Base-by-base conservation (phyloP, 2,797 vertebrate species). In the Hybognathus amarus region DNA sequence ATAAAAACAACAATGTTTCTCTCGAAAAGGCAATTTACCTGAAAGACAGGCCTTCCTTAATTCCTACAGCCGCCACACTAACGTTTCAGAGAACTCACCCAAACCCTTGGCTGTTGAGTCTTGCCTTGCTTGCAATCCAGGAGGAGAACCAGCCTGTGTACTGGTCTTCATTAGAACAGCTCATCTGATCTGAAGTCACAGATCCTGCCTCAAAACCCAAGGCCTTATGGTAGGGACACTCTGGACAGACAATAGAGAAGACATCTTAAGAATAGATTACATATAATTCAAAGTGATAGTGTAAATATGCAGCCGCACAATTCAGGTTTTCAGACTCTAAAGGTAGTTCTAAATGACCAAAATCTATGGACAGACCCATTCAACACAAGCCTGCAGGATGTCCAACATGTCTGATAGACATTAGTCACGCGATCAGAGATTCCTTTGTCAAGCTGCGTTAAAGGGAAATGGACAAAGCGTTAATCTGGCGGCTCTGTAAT, bases 91-190 rank as follows among this genome's bases (percentile, higher is more conserved):
- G 52, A 52, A 88, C 97, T 93, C 93, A 99, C 98, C 98, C 98
- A 0, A 98, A 99, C 61, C 98, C 98, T 91, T 98, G 97, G 85
- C 94, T 95, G 0, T 99, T 99, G 82, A 99, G 97, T 6, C 97
- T 94, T 5, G 98, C 98, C 88, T 96, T 98, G 92, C 92, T 96
- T 18, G 98, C 94, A 0, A 95, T 93, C 98, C 98, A 99, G 0
- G 97, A 98, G 84, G 97, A 96, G 90, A 98, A 99, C 98, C 98
- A 99, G 86, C 98, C 98, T 0, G 94, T 95, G 85, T 99, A 99
- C 92, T 99, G 97, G 64, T 98, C 97, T 15, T 97, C 93, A 87
- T 96, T 98, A 89, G 98, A 97, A 89, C 97, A 99, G 90, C 93
- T 96, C 91, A 99, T 96, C 94, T 99, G 98, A n/a, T 98, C 97